These are phyloP conservation scores for Anoura caudifer DNA, from an alignment of 2,113 vertebrate species.

Conservation along the genomic window DNA sequence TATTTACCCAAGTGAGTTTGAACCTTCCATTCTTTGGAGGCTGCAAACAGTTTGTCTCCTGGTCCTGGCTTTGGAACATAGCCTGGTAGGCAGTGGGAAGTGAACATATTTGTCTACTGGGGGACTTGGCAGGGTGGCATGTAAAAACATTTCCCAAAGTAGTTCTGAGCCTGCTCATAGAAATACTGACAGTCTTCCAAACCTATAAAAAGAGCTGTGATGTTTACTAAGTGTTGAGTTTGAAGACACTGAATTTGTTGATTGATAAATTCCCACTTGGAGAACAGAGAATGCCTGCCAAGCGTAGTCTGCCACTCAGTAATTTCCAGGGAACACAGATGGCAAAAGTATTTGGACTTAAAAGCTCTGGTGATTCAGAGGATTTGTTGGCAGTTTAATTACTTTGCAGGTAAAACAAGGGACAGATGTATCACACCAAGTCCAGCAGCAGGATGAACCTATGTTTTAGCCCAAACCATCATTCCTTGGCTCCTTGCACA, in stretches of 20 bases:
- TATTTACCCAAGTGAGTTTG: not conserved
- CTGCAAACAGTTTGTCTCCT: not conserved
- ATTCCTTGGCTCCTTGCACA: not conserved
- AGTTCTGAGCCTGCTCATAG: not conserved
- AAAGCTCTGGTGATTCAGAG: not conserved
- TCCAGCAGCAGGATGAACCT: not conserved
- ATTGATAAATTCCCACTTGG: slow-evolving; percentile 40
- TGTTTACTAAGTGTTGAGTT: slow-evolving; percentile 9
- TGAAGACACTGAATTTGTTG: slow-evolving; percentile 29
- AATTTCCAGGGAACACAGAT: slow-evolving; percentile 39
- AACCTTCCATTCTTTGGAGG: not conserved
- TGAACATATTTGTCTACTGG: not conserved
- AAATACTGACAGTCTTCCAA: not conserved
- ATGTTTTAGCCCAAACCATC: not conserved
- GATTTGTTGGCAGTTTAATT: slow-evolving; percentile 38
- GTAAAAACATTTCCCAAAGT: slow-evolving; percentile 3
- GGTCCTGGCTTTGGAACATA: not conserved
- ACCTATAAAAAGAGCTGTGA: slow-evolving; percentile 29
- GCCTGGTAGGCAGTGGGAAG: not conserved
- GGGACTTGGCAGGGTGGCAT: not conserved
- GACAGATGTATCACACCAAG: not conserved
- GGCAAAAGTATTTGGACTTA: not conserved
- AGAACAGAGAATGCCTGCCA: slow-evolving; percentile 45
- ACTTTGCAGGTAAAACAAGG: slow-evolving; percentile 37
- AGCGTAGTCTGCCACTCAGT: slow-evolving; percentile 32